Evolutionary conservation across 2,113 vertebrate genomes (phyloP).

Genomic region (Lipotes vexillifer): DNA sequence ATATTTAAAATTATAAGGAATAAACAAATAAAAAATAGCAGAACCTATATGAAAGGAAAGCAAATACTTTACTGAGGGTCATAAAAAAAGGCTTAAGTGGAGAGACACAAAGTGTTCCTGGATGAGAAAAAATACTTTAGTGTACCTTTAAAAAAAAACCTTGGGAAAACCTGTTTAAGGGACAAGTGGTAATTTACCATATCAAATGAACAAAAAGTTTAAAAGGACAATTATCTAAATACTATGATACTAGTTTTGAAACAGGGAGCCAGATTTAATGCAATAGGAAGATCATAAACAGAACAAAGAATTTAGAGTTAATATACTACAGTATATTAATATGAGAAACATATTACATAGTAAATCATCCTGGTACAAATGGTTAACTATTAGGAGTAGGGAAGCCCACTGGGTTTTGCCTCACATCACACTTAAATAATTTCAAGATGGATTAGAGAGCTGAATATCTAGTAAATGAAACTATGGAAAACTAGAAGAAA

Average conservation of each 20-base stretch:
- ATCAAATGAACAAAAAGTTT: not conserved
- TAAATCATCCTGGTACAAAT: not conserved
- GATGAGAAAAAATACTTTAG: not conserved
- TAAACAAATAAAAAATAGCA: not conserved
- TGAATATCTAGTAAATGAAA: not conserved
- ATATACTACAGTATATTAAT: not conserved
- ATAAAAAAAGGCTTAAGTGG: not conserved
- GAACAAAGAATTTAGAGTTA: not conserved
- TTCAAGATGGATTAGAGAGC: not conserved
- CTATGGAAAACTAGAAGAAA: not conserved
- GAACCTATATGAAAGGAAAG: not conserved
- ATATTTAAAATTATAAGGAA: not conserved
- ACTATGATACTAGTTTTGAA: not conserved
- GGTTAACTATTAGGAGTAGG: not conserved
- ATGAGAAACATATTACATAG: not conserved
- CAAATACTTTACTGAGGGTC: not conserved
- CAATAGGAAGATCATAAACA: not conserved
- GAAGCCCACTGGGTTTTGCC: not conserved
- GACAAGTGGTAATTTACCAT: not conserved
- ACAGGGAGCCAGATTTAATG: not conserved
- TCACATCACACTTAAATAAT: not conserved
- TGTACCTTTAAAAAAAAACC: not conserved
- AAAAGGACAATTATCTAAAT: conserved; percentile 4
- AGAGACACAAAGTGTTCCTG: not conserved
- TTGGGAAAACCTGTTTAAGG: not conserved